Evolutionary conservation across 2,888 invertebrate species (phyloP), one percentile per base, ranked within the genome.

Genomic region (Ametastegia equiseti): DNA sequence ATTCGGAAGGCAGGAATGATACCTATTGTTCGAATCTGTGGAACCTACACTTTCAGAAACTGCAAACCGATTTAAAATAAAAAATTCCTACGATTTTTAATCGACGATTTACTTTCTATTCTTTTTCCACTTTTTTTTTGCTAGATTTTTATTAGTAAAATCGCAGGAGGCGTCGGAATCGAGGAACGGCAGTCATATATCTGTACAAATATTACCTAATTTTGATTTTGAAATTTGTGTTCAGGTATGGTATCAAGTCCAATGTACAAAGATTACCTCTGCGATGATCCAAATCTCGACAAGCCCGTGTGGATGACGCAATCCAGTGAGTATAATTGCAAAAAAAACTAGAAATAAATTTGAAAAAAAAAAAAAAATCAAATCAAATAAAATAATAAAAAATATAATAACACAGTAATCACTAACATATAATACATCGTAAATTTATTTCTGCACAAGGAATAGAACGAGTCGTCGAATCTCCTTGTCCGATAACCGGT

Each of bases 401-500:
- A 67, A 33, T 39, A 77, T 81, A 83, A n/a, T n/a, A n/a, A n/a
- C n/a, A n/a, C n/a, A n/a, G n/a, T n/a, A n/a, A n/a, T n/a, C n/a
- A n/a, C n/a, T n/a, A n/a, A n/a, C n/a, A n/a, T 67, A 83, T 83
- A 83, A 79, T 47, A 78, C 78, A 85, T 36, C 84, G 81, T 57
- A 60, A 19, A 69, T 80, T 50, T 86, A 80, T 71, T 71, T 9
- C 3, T 6, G 13, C 19, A 23, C 5, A n/a, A 92, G 92, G 92
- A 50, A 83, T 92, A 47, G 92, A 92, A 84, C 89, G 92, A 54
- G 87, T 90, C 36, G 91, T 91, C 27, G 92, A 93, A 84, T 93
- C 93, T 3, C 92, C 93, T n/a, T 95, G 95, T 89, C 95, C 95
- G 13, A 94, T 95, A 81, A 94, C 94, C 33, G 95, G 95, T 0